Evolutionary conservation across 2,113 vertebrate species (phyloP), one percentile per base, ranked within the genome.

Genomic region (Dipodomys ordii): DNA sequence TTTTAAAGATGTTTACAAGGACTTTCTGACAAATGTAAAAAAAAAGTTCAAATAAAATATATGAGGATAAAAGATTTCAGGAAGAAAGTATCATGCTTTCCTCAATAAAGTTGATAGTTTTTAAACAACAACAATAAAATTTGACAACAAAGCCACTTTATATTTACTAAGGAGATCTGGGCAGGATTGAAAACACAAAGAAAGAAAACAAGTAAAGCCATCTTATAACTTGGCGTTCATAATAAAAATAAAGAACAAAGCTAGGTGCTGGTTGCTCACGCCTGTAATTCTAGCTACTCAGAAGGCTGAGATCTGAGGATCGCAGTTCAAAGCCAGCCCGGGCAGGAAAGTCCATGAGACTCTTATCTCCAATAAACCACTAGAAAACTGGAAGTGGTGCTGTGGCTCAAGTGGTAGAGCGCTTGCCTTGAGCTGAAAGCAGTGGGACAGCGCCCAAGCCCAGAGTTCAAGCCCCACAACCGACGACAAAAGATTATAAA

Each of bases 21-120:
- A 25, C 15, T 87, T 90, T 79, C 46, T 76, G 89, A 83, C 30
- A 92, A 80, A 85, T 72, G 15, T 49, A 1, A 22, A 80, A 22
- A 80, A 80, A 28, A 18, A 12, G 77, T 92, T 53, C 49, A 72
- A 96, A 25, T 46, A 64, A 53, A 78, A 22, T 80, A 90, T 71
- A 79, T 72, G 53, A 67, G 46, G 10, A 25, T 76, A 65, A 88
- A 90, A 67, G 0, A 57, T 68, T 9, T 87, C 9, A 30, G 72
- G 39, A 39, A 74, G 53, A 39, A 73, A 74, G 2, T 65, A 3
- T 10, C 23, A 15, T 39, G 9, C 20, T 57, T 76, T 65, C 60
- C 25, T 72, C 76, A 87, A 27, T 76, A 79, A 25, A 44, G 16
- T 68, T 72, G 46, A 32, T 18, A 67, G 68, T 28, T 92, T 82